Base-by-base conservation (phyloP, 2,797 vertebrate genomes). In the Manis javanica region DNA sequence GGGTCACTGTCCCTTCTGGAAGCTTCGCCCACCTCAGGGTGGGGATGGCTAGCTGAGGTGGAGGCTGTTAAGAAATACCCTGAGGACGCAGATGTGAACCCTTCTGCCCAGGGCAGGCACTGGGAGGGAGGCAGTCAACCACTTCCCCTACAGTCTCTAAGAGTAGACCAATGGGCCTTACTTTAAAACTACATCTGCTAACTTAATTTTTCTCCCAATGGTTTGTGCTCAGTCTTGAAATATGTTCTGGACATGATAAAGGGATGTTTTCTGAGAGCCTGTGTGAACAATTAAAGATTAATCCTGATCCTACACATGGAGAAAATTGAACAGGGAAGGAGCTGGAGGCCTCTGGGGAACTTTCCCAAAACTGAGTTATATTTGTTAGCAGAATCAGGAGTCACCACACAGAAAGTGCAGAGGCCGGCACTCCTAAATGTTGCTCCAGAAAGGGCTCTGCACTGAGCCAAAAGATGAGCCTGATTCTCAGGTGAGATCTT, bases 261-360 rank as follows among this genome's bases (percentile, higher is more conserved):
- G 91, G 57, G 75, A 84, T 90, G 66, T 95, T 84, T 96, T 95
- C 90, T 59, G 81, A 92, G 53, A 19, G 81, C 61, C 66, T 78
- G 61, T 93, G 95, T 90, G 91, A 96, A 94, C 90, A 95, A 63
- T 86, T 87, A 26, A 77, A 95, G 69, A 93, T 87, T 87, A 87
- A 85, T 78, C 77, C 90, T n/a, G 51, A 86, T 26, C 64, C 83
- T 69, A 29, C 87, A 94, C 79, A 42, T 78, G 51, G 81, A 81
- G 96, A 59, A 69, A 82, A 96, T 1, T 1, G 31, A 90, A 37
- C 0, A 1, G 31, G 77, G 42, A 78, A 64, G 69, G 79, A 96
- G 87, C 19, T 37, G 21, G 34, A 81, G 68, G 87, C 72, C 92
- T 77, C 49, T 0, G 1, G 84, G 59, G 85, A 85, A 91, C 9